These are phyloP conservation scores for Gorilla gorilla DNA, from an alignment of 2,113 vertebrate species.

Conservation along the genomic window DNA sequence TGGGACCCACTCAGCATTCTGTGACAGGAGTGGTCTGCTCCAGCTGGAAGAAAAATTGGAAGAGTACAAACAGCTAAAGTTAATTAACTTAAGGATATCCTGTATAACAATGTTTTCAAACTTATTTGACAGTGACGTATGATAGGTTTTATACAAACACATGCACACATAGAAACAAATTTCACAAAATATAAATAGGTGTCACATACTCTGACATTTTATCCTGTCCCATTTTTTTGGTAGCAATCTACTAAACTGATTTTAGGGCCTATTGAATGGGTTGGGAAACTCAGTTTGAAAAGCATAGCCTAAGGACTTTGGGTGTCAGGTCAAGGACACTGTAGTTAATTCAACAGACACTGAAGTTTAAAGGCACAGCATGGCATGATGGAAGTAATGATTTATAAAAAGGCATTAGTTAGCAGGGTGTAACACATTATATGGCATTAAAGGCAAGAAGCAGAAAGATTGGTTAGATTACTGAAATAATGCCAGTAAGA, in stretches of 20 bases:
- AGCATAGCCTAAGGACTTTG: background rate
- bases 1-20: background rate
- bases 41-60: background rate
- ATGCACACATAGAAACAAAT: background rate
- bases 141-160: background rate
- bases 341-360: background rate
- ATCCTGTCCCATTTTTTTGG: background rate
- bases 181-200: conserved; percentile 3
- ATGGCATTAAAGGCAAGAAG: background rate
- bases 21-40: background rate
- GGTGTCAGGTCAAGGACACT: background rate
- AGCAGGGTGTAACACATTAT: background rate
- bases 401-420: background rate
- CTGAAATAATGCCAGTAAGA: background rate
- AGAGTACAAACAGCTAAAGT: background rate
- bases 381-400: background rate
- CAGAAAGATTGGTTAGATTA: background rate
- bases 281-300: background rate
- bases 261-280: background rate
- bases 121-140: background rate
- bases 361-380: background rate
- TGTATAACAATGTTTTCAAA: conserved; percentile 1
- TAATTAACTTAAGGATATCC: background rate
- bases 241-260: conserved; percentile 19
- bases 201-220: background rate